Evolutionary conservation across 2,113 vertebrate genomes (phyloP).

Genomic region (Chauna torquata): DNA sequence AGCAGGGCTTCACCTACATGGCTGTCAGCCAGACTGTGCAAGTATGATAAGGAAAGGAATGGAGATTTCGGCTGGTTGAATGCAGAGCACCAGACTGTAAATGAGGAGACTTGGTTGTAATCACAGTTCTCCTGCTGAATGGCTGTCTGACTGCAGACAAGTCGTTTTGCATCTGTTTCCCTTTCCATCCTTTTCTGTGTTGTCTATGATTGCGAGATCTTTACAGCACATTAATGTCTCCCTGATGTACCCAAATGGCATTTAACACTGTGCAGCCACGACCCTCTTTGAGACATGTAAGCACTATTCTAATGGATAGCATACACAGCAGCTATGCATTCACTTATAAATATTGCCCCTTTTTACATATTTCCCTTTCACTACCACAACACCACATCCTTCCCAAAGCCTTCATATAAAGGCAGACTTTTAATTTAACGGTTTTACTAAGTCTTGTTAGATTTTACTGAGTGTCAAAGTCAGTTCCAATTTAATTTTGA

Average conservation of each 20-base stretch:
- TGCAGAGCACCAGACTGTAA: background rate
- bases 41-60: background rate
- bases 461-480: background rate
- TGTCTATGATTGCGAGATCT: background rate
- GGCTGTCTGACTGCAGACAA: background rate
- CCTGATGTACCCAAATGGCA: background rate
- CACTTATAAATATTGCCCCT: background rate
- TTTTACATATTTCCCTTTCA: background rate
- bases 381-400: background rate
- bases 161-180: background rate
- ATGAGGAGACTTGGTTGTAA: background rate
- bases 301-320: background rate
- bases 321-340: background rate
- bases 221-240: background rate
- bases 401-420: background rate
- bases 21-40: background rate
- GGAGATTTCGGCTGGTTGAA: background rate
- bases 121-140: background rate
- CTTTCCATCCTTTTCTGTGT: background rate
- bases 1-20: background rate
- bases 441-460: background rate
- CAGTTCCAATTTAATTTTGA: background rate
- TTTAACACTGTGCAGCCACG: background rate
- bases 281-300: background rate
- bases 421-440: background rate